Conservation (phyloP, 2,113 vertebrate genomes). For the Chinchilla lanigera region DNA sequence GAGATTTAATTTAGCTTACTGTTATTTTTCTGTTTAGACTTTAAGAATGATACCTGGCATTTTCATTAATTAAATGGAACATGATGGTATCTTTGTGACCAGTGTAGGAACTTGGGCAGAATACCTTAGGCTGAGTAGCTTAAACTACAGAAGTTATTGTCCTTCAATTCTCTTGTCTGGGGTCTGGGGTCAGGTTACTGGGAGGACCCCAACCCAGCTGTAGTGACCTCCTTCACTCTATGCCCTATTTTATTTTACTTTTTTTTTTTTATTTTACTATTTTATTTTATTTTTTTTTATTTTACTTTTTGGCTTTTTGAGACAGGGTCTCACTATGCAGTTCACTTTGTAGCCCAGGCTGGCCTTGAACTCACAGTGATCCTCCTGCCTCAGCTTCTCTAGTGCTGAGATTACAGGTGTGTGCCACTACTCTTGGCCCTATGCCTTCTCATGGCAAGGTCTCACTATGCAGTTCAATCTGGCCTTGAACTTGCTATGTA, state of each 20-base stretch:
- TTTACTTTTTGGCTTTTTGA: too few species aligned
- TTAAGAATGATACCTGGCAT: background rate
- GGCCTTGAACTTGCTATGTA: background rate
- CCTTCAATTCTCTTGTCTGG: background rate
- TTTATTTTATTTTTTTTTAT: too few species aligned
- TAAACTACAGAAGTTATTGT: background rate
- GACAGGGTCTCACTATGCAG: too few species aligned
- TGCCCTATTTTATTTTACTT: background rate
- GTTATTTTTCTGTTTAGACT: background rate
- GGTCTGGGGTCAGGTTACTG: background rate
- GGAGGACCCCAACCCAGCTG: background rate
- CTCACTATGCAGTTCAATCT: too few species aligned
- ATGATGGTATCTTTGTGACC: background rate
- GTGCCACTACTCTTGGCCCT: too few species aligned
- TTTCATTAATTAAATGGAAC: constrained; percentile 30
- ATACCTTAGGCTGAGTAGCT: background rate
- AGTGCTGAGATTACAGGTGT: too few species aligned
- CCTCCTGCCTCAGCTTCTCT: too few species aligned
- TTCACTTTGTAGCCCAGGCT: too few species aligned
- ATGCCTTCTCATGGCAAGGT: too few species aligned
- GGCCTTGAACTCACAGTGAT: too few species aligned
- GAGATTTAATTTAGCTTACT: background rate
- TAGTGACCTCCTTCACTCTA: background rate
- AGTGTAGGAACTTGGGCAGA: background rate
- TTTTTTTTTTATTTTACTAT: too few species aligned